Evolutionary conservation across 2,888 invertebrate genomes (phyloP).

Genomic region (Neria commutata): DNA sequence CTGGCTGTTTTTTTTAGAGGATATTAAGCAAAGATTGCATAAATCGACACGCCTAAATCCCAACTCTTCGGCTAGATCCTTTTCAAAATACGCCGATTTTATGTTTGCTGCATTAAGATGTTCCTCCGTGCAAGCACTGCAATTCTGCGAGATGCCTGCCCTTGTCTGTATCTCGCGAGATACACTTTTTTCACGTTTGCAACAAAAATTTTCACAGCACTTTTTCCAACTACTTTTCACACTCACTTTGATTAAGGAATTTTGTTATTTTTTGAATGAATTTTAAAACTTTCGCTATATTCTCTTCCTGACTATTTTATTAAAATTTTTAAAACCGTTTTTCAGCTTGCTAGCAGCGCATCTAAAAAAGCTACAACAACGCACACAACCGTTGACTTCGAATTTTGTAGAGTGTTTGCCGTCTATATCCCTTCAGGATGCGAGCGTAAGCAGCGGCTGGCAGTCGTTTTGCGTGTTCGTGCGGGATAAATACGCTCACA

Average conservation of each 20-base stretch:
- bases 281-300: conserved; percentile 15
- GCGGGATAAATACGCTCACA: not conserved
- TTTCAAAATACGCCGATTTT: conserved; percentile 20
- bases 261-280: conserved; percentile 13
- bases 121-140: no score
- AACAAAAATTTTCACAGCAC: not conserved
- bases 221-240: conserved; percentile 1
- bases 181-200: conserved; percentile 17
- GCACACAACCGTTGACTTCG: conserved; percentile 61
- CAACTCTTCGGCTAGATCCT: conserved; percentile 34
- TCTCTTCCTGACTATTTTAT: conserved; percentile 12
- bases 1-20: not conserved
- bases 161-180: conserved; percentile 7
- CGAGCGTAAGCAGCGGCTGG: not conserved
- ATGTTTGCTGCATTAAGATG: not conserved
- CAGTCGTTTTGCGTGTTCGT: not conserved
- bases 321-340: conserved; percentile 15
- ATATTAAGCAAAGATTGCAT: conserved; percentile 49
- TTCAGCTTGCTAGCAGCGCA: conserved; percentile 15
- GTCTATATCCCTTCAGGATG: conserved; percentile 15
- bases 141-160: no score
- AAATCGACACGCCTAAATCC: conserved; percentile 61
- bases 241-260: conserved; percentile 5
- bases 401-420: conserved; percentile 60
- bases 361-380: conserved; percentile 42